Evolutionary conservation across 1,140 invertebrate species (phyloP), one percentile per base, ranked within the genome.

Genomic region (Atopsyche davidsoni): DNA sequence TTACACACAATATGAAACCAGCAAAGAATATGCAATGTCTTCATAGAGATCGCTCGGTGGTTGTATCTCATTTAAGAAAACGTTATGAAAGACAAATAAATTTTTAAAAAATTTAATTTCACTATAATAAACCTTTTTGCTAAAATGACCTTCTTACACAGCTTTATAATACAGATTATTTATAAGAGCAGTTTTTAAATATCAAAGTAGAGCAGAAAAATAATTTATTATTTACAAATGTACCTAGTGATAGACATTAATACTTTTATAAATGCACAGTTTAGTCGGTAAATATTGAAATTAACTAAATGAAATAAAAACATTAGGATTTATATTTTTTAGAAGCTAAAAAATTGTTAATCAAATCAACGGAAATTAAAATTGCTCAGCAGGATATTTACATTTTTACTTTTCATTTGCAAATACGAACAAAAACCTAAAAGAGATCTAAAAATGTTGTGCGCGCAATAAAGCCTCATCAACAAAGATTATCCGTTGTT

Each of bases 401-500:
- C n/a, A n/a, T n/a, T n/a, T n/a, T n/a, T n/a, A n/a, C n/a, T n/a
- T n/a, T n/a, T n/a, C n/a, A n/a, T n/a, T n/a, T n/a, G n/a, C n/a
- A n/a, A n/a, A n/a, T n/a, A n/a, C n/a, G n/a, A n/a, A n/a, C n/a
- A n/a, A n/a, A n/a, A n/a, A n/a, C n/a, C n/a, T n/a, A 28, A 16
- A 16, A 16, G 2, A 28, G n/a, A 28, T n/a, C 24, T 7, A n/a
- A n/a, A 6, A 6, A 6, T 28, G 24, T 28, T n/a, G 6, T 28
- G 24, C 24, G n/a, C 24, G 6, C 6, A 28, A 28, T 4, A 28
- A 28, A 28, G 24, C n/a, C 6, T 7, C 4, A 28, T 7, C 4
- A 28, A 6, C 18, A 16, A 11, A 46, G 21, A 36, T 36, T 14
- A 9, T 34, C 24, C 22, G 11, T 46, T 14, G 24, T 46, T 36